Evolutionary conservation across 2,113 vertebrate genomes (phyloP), one percentile per base, ranked within the genome.

Genomic region (Mirza zaza): DNA sequence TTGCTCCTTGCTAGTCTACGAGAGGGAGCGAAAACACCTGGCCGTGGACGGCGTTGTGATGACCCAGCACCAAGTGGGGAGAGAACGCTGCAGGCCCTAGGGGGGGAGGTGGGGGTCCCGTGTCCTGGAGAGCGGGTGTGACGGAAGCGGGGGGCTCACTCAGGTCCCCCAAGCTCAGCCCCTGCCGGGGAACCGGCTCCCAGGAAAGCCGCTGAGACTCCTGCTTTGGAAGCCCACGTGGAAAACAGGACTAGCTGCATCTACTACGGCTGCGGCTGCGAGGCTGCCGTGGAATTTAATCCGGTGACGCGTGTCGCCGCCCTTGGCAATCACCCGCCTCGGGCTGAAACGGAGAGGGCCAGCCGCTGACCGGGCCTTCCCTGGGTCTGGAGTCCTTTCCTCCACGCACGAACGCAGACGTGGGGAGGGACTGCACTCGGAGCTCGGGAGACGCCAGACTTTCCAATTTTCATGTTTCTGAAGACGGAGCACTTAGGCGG

Each of bases 241-340:
- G 36, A 59, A 29, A 65, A 15, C 8, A 12, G 23, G 65, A 45
- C 15, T 1, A 3, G 50, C 55, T 4, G 0, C 1, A 0, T 45
- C 45, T 45, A 45, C 45, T 45, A 45, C 42, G 45, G 45, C 17
- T n/a, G 13, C 5, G 3, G 21, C 75, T 7, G 10, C 3, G 7
- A 11, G 39, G 70, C 39, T 45, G 5, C 17, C 0, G 15, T 0
- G 61, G 20, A 4, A 20, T 9, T 23, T 12, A 12, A 59, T 29
- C 21, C 2, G 0, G 1, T 3, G 32, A 42, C 1, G 1, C 0
- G 0, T 2, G 18, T 29, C 4, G 1, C 0, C 27, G 57, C 79
- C n/a, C 32, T 52, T 6, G 48, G 39, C 57, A 13, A 52, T 17
- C 18, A 34, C 8, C 0, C 0, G 10, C 5, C 3, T 0, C 0